Evolutionary conservation across 2,113 vertebrate genomes (phyloP).

Genomic region (Baryphthengus martii): DNA sequence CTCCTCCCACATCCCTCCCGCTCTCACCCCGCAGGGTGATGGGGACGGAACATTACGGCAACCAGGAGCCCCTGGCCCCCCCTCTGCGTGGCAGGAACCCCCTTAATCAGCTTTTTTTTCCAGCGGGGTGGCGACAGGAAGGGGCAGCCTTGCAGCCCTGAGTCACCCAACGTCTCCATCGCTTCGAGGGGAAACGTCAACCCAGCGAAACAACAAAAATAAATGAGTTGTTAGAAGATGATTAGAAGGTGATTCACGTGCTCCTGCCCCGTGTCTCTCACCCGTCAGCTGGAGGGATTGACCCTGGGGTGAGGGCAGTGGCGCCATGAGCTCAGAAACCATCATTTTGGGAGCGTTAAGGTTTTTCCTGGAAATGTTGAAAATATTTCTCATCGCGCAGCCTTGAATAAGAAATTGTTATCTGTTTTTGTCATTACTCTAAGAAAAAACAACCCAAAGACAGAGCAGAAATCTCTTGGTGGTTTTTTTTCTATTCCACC

Average conservation of each 20-base stretch:
- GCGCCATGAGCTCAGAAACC: fast-evolving
- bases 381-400: not conserved
- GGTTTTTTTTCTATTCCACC: not conserved
- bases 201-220: not conserved
- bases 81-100: too few relatives aligned
- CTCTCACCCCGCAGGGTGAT: too few relatives aligned
- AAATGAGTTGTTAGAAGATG: too few relatives aligned
- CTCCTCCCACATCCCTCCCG: too few relatives aligned
- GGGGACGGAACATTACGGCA: too few relatives aligned
- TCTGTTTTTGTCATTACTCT: not conserved
- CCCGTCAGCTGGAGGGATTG: too few relatives aligned
- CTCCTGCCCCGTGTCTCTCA: not conserved
- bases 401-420: not conserved
- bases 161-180: not conserved
- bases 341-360: not conserved
- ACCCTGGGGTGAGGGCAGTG: not conserved
- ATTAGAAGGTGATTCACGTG: not conserved
- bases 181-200: not conserved
- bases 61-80: too few relatives aligned
- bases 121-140: constrained; percentile 4
- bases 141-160: not conserved
- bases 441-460: not conserved
- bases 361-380: not conserved
- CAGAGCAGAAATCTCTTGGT: not conserved
- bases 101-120: not conserved